Conservation (phyloP, 2,888 invertebrate genomes). For the Cenopis cana region DNA sequence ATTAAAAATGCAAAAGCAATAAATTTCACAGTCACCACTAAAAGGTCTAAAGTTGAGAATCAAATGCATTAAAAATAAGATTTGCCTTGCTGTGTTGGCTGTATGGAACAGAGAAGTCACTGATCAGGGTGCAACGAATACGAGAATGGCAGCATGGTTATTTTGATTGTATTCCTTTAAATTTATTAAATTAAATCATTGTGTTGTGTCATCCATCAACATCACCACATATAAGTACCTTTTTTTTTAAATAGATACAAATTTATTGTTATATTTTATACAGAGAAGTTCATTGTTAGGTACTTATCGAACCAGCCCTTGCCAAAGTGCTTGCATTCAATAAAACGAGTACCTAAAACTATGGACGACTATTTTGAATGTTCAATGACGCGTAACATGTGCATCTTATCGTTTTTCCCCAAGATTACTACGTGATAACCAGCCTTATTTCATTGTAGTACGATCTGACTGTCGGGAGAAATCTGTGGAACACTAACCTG, state of each 20-base stretch:
- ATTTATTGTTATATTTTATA: too few relatives aligned
- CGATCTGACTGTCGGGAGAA: not conserved
- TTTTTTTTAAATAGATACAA: too few relatives aligned
- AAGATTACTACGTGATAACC: not conserved
- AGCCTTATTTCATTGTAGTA: constrained; percentile 3
- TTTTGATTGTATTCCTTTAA: too few relatives aligned
- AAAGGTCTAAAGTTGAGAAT: not conserved
- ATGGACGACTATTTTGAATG: constrained; percentile 50
- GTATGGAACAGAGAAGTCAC: too few relatives aligned
- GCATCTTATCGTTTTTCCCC: not conserved
- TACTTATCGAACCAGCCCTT: not conserved
- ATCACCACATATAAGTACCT: too few relatives aligned
- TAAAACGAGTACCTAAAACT: constrained; percentile 18
- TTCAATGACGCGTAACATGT: constrained; percentile 47
- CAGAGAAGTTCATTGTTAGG: not conserved
- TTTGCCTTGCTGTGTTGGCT: too few relatives aligned
- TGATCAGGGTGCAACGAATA: too few relatives aligned
- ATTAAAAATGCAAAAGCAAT: constrained; percentile 21
- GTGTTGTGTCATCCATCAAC: too few relatives aligned
- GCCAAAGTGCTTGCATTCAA: constrained; percentile 20
- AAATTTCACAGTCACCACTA: not conserved
- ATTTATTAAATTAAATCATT: too few relatives aligned
- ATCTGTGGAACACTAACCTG: constrained; percentile 41
- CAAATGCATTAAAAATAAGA: not conserved
- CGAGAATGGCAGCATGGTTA: too few relatives aligned